Conservation (phyloP, 2,888 invertebrate genomes). For the Ephialtes manifestator region DNA sequence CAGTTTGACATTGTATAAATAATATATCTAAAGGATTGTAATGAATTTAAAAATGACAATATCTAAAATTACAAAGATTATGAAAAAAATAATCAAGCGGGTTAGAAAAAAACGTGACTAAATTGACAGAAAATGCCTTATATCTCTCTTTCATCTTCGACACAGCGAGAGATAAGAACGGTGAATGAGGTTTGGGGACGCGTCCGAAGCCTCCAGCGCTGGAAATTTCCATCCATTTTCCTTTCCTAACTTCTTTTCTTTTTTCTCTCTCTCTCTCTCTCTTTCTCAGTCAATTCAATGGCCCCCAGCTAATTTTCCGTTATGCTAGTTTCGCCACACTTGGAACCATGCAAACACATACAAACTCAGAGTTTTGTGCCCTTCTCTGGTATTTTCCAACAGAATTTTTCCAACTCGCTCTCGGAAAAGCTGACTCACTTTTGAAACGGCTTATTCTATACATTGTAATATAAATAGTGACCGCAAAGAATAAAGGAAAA, state of each 20-base stretch:
- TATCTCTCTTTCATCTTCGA: constrained; percentile 1
- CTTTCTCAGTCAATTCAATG: constrained; percentile 42
- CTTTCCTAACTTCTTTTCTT: constrained; percentile 40
- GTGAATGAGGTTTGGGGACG: not conserved
- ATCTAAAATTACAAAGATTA: no score
- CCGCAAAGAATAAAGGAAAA: constrained; percentile 22
- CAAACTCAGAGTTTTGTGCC: not conserved
- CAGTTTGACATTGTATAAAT: no score
- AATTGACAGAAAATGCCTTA: no score
- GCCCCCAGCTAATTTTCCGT: constrained; percentile 55
- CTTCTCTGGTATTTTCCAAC: constrained; percentile 21
- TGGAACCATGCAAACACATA: not conserved
- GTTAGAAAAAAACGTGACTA: no score
- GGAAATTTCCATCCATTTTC: constrained; percentile 61
- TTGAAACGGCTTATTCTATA: not conserved
- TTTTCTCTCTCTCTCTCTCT: constrained; percentile 8
- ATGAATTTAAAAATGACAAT: no score
- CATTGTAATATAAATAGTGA: not conserved
- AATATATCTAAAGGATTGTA: no score
- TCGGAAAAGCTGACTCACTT: constrained; percentile 19
- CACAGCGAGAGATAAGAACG: not conserved
- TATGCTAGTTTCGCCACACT: constrained; percentile 8
- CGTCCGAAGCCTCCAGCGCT: constrained; percentile 2
- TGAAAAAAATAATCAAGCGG: not conserved
- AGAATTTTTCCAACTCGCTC: constrained; percentile 37